Base-by-base conservation (phyloP, 1,140 invertebrate genomes). In the Brachionus sp. region DNA sequence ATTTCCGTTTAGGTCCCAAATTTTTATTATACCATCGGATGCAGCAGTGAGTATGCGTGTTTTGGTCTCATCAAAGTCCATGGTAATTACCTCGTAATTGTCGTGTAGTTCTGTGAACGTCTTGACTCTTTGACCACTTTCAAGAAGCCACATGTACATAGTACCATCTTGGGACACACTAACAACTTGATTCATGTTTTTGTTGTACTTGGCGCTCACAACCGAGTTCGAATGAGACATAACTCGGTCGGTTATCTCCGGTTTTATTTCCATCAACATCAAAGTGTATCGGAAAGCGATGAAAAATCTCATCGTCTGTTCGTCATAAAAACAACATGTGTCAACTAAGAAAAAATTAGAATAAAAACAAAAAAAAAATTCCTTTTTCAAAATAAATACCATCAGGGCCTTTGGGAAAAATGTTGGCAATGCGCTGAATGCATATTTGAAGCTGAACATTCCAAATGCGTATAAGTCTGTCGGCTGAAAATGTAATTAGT, bases 1-100 rank as follows among this genome's bases (percentile, higher is more conserved):
- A 70, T 88, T 87, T 25, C 88, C 88, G 84, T 89, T 89, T 64
- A 88, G 89, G 84, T 89, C 88, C 88, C 88, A 89, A 70, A 88
- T 87, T 86, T 88, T 89, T 64, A 89, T 87, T 19, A 86, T 87
- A 10, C 88, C 88, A 84, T 89, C 88, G 3, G 86, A 88, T 25
- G 86, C 86, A 12, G 87, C 87, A 10, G 88, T 89, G 77, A 85
- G 87, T 5, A 89, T 84, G 25, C 87, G 84, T 0, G 88, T 87
- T 37, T 86, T 86, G 62, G 77, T 87, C 3, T 84, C 85, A 84
- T 89, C 88, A 84, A 88, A 88, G 16, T 86, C 84, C 13, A 89
- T 73, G 82, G 85, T 86, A 23, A 88, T 89, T 57, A 89, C 85
- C 77, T 89, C 89, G 6, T 87, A 85, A 53, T 85, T 87, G 33